A percentile compares a stretch with the other conserved stretches of the same genome.
These are phyloP conservation scores for Meriones unguiculatus DNA, from an alignment of 2,113 vertebrate genomes.

Conservation along the genomic window DNA sequence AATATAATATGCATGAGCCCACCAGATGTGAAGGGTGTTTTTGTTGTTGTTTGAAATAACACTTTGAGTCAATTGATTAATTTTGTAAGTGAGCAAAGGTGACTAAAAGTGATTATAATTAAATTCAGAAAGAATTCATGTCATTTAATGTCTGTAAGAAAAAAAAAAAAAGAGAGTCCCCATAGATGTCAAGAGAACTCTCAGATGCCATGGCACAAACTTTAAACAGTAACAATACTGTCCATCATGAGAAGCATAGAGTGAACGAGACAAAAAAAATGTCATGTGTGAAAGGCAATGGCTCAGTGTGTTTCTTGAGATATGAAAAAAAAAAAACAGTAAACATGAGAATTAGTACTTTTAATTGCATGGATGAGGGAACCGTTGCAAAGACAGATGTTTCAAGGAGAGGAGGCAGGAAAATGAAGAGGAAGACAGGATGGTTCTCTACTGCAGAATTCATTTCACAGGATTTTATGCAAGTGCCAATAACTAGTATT, in stretches of 20 bases:
- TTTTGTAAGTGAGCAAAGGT: conserved; percentile 67
- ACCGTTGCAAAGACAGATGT: neutral
- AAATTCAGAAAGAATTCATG: conserved; percentile 50
- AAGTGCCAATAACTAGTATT: conserved; percentile 29
- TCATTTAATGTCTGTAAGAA: conserved; percentile 50
- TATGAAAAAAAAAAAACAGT: neutral
- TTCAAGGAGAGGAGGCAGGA: neutral
- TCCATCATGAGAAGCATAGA: neutral
- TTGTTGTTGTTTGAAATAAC: conserved; percentile 77
- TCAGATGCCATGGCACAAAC: conserved; percentile 49
- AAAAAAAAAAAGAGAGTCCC: neutral
- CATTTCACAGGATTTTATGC: conserved; percentile 36
- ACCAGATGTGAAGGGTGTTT: conserved; percentile 63
- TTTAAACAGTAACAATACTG: conserved; percentile 36
- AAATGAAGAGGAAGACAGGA: neutral
- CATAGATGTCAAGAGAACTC: conserved; percentile 26
- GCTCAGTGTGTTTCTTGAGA: neutral
- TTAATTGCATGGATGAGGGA: conserved; percentile 28
- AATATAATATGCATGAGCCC: conserved; percentile 66
- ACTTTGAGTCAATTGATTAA: conserved; percentile 72
- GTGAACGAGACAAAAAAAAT: conserved; percentile 24
- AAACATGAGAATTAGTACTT: neutral
- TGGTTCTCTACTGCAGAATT: neutral
- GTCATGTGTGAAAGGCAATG: neutral
- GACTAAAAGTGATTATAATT: conserved; percentile 69